Evolutionary conservation across 2,888 invertebrate genomes (phyloP), one percentile per base, ranked within the genome.

Genomic region (Caenorhabditis japonica): DNA sequence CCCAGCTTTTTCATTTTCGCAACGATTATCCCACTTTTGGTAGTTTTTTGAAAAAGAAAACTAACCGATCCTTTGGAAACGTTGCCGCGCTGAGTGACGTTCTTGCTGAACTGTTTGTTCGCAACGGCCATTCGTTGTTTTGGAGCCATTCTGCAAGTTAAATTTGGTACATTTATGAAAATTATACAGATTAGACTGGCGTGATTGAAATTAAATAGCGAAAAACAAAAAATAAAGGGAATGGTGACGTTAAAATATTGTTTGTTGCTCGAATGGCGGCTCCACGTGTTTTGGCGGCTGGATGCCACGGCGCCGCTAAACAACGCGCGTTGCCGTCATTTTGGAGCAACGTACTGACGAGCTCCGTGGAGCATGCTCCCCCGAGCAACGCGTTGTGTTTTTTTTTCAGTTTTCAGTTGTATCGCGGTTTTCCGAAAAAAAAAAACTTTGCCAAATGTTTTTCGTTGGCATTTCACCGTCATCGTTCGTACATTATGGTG

Each of bases 71-170:
- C 93, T 91, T 97, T 99, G 47, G 97, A 95, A 82, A 99, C 97
- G 90, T 99, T 97, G 88, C 99, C 99, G 89, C 97, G 91, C 89
- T 93, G 91, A 47, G 93, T 93, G 85, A 99, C 94, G 90, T 96
- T 96, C 91, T 97, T 97, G 91, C 93, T 94, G 87, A 96, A 96
- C 88, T 95, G 96, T 88, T 97, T 96, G 89, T 97, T 99, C 84
- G 97, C 97, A 87, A 97, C 92, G 88, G 94, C 93, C 97, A 99
- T 99, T 90, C 97, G 93, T 90, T 97, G 97, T 91, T 96, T 95
- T 80, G 95, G 94, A 83, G 96, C 95, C 97, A 97, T 97, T 68
- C 55, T 71, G 49, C 17, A 55, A 21, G 19, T 17, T 5, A 19
- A 46, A 15, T 43, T 41, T 27, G 33, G 3, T 10, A 34, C 13